Evolutionary conservation across 2,113 vertebrate genomes (phyloP).

Genomic region (Thymallus thymallus): DNA sequence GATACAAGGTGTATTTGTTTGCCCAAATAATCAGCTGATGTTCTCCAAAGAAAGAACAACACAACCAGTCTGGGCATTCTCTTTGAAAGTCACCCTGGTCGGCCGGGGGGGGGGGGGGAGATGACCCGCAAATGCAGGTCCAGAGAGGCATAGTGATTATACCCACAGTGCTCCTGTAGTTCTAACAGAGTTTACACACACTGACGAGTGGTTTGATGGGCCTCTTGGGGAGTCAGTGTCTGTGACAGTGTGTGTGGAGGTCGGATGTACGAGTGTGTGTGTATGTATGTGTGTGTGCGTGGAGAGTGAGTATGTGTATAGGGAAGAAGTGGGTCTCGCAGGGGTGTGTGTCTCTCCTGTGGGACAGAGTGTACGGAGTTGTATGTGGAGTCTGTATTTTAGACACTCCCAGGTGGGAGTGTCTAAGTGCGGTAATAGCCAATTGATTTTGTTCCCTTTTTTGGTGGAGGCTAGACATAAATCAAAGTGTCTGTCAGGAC

Average conservation of each 20-base stretch:
- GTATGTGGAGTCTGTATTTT: conserved; percentile 60
- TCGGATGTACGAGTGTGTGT: neutral
- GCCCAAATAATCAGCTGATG: neutral
- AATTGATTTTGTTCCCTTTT: conserved; percentile 95
- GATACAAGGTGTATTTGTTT: conserved; percentile 13
- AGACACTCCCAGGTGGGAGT: conserved; percentile 84
- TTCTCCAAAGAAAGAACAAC: neutral
- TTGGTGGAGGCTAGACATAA: conserved; percentile 93
- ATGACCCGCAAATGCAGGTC: too few species aligned
- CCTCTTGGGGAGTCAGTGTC: too few species aligned
- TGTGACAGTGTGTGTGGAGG: too few species aligned
- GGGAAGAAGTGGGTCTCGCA: conserved; percentile 59
- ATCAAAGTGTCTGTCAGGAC: conserved; percentile 91
- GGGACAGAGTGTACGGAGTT: conserved; percentile 29
- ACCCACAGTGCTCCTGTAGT: too few species aligned
- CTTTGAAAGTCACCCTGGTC: too few species aligned
- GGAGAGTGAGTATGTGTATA: conserved; percentile 24
- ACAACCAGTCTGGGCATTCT: neutral
- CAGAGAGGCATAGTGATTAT: too few species aligned
- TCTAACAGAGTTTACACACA: too few species aligned
- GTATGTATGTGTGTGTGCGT: neutral
- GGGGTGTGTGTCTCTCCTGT: conserved; percentile 45
- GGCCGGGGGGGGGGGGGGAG: too few species aligned
- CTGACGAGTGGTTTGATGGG: too few species aligned
- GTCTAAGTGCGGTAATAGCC: conserved; percentile 96